Evolutionary conservation across 1,140 invertebrate species (phyloP), one percentile per base, ranked within the genome.

Genomic region (Drosophila yakuba): DNA sequence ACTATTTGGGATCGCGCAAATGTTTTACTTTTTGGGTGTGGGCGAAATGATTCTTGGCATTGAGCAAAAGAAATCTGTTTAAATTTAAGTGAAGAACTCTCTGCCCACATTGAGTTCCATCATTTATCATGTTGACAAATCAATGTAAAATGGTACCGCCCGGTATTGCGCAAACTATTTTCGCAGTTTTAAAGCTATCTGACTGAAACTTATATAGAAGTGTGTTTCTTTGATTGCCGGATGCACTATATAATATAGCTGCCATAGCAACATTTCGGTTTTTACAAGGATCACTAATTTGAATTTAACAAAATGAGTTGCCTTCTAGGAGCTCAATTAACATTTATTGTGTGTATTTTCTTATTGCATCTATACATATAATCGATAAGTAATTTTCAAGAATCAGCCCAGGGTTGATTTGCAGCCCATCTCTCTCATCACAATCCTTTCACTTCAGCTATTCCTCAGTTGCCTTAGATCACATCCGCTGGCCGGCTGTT

Each of bases 1-100:
- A 1, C 92, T 99, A 36, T 99, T 99, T 93, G 99, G 98, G 63
- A 99, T 99, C 63, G 98, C 98, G 7, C 99, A 99, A 94, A 98
- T 96, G 17, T 97, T 99, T 3, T 99, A 99, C 92, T 99, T 97
- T 93, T 94, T 99, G 59, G 98, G 98, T 17, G 97, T 99, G 14
- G 98, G 97, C 2, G 98, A 99, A 92, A 94, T 93, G 64, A 86
- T 99, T 2, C 84, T 99, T 55, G 97, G 97, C 35, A 50, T 75
- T 4, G 50, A 80, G 15, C 38, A 38, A 43, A 75, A 10, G 14
- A 80, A 80, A 43, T 38, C 62, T 0, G 54, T 79, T 4, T 78
- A 78, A 17, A 2, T 17, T 12, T 2, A 15, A 11, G 8, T 20
- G 17, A 20, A 44, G 7, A 4, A 11, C 3, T 12, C 1, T 45